These are phyloP conservation scores for Perca schrenkii DNA, from an alignment of 2,113 vertebrate species.

Conservation along the genomic window DNA sequence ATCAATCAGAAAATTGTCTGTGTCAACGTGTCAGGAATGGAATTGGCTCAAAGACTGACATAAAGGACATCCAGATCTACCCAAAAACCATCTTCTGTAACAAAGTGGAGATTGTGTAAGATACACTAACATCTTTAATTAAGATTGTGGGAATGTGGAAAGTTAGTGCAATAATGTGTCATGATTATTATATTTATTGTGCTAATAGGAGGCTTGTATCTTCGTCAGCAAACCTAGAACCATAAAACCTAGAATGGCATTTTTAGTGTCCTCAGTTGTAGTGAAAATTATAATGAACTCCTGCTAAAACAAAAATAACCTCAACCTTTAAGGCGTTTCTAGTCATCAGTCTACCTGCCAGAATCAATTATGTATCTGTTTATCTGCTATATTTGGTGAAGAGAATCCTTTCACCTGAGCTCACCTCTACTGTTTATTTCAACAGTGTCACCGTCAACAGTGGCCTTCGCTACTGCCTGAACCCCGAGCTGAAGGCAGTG, in stretches of 20 bases:
- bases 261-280: background rate
- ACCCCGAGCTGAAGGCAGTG: conserved; percentile 23
- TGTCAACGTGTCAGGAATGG: conserved; percentile 8
- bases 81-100: conserved; percentile 57
- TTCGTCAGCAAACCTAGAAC: background rate
- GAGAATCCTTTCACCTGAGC: background rate
- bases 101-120: conserved; percentile 81
- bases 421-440: conserved; percentile 1
- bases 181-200: background rate
- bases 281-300: background rate
- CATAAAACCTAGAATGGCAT: background rate
- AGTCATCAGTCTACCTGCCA: background rate
- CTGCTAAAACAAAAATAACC: background rate
- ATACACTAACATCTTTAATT: background rate
- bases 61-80: conserved; percentile 76
- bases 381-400: background rate
- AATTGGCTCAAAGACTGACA: accelerated
- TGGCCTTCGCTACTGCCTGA: conserved; percentile 67
- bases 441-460: conserved; percentile 63
- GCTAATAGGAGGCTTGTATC: background rate
- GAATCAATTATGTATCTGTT: background rate
- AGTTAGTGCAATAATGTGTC: background rate
- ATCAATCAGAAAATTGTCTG: conserved; percentile 52
- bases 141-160: background rate
- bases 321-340: background rate